These are phyloP conservation scores for Lophura swinhoii DNA, from an alignment of 2,797 vertebrate genomes.

Conservation along the genomic window DNA sequence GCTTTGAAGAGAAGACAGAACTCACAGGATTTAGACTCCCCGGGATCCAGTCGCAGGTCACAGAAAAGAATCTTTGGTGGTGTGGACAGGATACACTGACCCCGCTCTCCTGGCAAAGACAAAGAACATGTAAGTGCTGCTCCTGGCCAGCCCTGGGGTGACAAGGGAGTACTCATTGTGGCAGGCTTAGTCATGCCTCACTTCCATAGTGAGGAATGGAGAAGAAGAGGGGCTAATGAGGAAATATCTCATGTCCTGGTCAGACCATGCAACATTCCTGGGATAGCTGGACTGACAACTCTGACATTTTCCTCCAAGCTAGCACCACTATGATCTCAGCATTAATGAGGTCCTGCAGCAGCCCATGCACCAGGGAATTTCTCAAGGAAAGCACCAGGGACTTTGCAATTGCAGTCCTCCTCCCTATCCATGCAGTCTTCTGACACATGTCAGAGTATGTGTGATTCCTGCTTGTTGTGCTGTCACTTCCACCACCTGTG, in stretches of 20 bases:
- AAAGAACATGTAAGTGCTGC: background rate
- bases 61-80: constrained; percentile 99
- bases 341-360: background rate
- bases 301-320: fast-evolving
- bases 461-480: background rate
- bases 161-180: background rate
- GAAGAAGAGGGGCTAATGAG: background rate
- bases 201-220: fast-evolving
- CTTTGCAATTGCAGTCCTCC: background rate
- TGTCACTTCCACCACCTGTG: fast-evolving
- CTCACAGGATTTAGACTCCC: constrained; percentile 97
- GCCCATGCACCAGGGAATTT: background rate
- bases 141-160: fast-evolving
- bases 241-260: background rate
- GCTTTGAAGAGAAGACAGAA: background rate
- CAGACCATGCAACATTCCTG: background rate
- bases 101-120: constrained; percentile 89
- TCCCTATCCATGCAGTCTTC: fast-evolving
- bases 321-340: background rate
- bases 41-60: constrained; percentile 93
- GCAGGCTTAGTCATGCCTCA: background rate
- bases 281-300: background rate
- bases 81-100: constrained; percentile 97
- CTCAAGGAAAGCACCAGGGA: background rate
- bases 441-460: fast-evolving